Evolutionary conservation across 1,140 invertebrate genomes (phyloP), one percentile per base, ranked within the genome.

Genomic region (Laupala kohalensis): DNA sequence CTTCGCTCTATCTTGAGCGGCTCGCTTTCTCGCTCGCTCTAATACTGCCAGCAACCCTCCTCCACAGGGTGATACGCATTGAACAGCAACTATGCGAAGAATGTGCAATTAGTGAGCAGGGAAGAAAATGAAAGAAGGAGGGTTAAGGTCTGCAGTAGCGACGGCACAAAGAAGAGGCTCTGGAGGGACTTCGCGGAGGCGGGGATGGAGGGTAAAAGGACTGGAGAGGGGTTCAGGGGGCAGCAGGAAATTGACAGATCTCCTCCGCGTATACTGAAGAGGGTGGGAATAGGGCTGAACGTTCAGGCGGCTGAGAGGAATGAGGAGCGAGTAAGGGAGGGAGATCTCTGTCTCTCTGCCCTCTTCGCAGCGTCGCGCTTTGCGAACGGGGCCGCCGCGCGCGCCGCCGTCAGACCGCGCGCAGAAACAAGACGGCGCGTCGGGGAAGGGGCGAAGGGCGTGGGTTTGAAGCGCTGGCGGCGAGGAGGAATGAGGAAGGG

Each of bases 41-140:
- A 68, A 68, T 68, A 68, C 67, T 68, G 67, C 67, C 67, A 68
- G 67, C 67, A 26, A 66, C 25, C 25, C 25, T 26, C 26, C 67
- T 53, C 67, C 27, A 68, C 28, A 29, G 68, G 67, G 37, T 62
- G 72, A 66, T 66, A 68, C 64, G 68, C 69, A 62, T 70, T 67
- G 71, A 69, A 69, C 64, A 85, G 88, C 90, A 91, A 91, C 89
- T 90, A 91, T 90, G 89, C 88, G 88, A 90, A 90, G 89, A 91
- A 91, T 91, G 88, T 89, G 89, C 89, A 91, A 91, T 91, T 91
- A 91, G 89, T 90, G 88, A 89, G 85, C 86, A 77, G 73, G 73
- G 73, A 86, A 85, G 84, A 85, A 86, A 85, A 85, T 86, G 85
- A 86, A 86, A 86, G 85, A 84, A 85, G 83, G 82, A 80, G 81